Base-by-base conservation (phyloP, 2,888 invertebrate species). In the Dolichomitus sp. region DNA sequence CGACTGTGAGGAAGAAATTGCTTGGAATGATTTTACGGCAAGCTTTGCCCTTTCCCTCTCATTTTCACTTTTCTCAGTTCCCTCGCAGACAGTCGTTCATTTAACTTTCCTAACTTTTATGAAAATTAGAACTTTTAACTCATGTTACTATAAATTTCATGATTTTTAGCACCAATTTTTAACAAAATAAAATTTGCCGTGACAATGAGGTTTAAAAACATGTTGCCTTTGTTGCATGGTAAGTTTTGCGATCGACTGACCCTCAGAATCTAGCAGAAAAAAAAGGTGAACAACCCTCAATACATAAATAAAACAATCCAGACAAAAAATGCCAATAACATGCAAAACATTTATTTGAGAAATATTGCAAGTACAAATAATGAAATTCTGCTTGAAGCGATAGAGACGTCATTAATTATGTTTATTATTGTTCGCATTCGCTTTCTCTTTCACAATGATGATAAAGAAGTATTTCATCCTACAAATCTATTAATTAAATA, bases 1-100 rank as follows among this genome's bases (percentile, higher is more conserved):
- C 48, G 69, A 68, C 63, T 65, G 50, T 45, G 40, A 65, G 52
- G 57, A 23, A 68, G 52, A 23, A 82, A 82, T 74, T 69, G 78
- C 81, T 78, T 40, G 57, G 37, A 78, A 73, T 81, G 54, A 82
- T 78, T 78, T 78, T 78, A 70, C 81, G 54, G 59, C 48, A 61
- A 78, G 19, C 61, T 59, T 19, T 52, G 61, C 17, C 48, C 59
- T 66, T 73, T 57, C 23, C 59, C 68, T 66, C 72, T 61, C 27
- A 30, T 61, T 69, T 30, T 63, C 54, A 23, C 54, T 19, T 45
- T 33, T 48, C 33, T 40, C 48, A 17, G n/a, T n/a, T 6, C 33
- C 4, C 40, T 11, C 4, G 14, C 9, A 14, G 23, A 19, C 40
- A 11, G 33, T 19, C 50, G 61, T 19, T 77, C 40, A 19, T 70